Evolutionary conservation across 2,113 vertebrate species (phyloP).

Genomic region (Rissa tridactyla): DNA sequence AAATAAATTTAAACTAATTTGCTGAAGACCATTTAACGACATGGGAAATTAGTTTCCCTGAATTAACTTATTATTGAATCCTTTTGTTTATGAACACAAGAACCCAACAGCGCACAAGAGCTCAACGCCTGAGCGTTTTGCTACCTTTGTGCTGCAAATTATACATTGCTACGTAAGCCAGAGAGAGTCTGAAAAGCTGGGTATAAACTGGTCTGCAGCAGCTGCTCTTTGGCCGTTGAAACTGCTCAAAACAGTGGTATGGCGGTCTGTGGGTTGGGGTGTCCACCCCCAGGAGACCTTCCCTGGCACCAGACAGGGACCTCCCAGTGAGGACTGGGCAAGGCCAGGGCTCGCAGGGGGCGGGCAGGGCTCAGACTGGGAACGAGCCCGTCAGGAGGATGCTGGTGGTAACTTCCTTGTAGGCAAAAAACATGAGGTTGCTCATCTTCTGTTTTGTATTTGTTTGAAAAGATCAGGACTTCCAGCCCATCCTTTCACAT

Average conservation of each 20-base stretch:
- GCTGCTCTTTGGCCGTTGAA: background rate
- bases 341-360: background rate
- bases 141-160: background rate
- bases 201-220: fast-evolving
- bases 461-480: background rate
- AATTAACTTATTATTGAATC: background rate
- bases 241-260: too few relatives aligned
- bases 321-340: too few relatives aligned
- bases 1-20: background rate
- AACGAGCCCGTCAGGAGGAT: fast-evolving
- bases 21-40: background rate
- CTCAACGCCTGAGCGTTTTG: background rate
- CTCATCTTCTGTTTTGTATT: background rate
- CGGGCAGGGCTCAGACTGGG: background rate
- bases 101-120: background rate
- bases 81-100: background rate
- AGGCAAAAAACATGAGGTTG: background rate
- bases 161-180: too few relatives aligned
- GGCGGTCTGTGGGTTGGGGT: fast-evolving
- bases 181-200: background rate
- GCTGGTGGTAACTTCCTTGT: background rate
- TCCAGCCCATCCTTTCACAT: background rate
- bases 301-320: background rate
- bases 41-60: background rate
- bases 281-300: background rate